Evolutionary conservation across 1,140 invertebrate genomes (phyloP).

Genomic region (Metopolophium dirhodum): DNA sequence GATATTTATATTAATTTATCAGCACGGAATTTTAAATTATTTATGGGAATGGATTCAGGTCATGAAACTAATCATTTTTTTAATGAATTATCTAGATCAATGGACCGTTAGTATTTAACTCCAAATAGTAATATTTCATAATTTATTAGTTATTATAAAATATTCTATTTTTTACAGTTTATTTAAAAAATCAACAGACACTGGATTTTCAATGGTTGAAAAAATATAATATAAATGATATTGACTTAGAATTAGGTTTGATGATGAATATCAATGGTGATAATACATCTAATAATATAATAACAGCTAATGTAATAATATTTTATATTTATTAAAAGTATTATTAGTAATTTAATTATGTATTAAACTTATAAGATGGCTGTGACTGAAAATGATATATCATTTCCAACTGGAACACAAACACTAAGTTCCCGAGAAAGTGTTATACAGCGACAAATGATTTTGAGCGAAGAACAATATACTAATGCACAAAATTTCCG

Average conservation of each 20-base stretch:
- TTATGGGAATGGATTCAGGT: constrained; percentile 72
- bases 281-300: background rate
- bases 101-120: constrained; percentile 66
- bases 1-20: constrained; percentile 70
- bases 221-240: constrained; percentile 60
- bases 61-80: constrained; percentile 71
- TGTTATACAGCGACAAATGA: constrained; percentile 79
- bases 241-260: constrained; percentile 23
- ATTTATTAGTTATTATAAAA: background rate
- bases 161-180: constrained; percentile 41
- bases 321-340: background rate
- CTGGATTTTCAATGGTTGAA: constrained; percentile 63
- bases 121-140: constrained; percentile 57
- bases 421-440: constrained; percentile 80
- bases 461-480: constrained; percentile 81
- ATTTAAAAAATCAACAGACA: constrained; percentile 22
- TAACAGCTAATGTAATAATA: constrained; percentile 37
- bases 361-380: constrained; percentile 62
- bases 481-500: constrained; percentile 77
- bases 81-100: constrained; percentile 66
- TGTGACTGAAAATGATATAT: constrained; percentile 68
- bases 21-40: constrained; percentile 67
- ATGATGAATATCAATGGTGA: constrained; percentile 45
- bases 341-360: background rate
- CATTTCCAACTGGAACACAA: constrained; percentile 70